Conservation (phyloP, 1,140 invertebrate species). For the Saccostrea echinata region DNA sequence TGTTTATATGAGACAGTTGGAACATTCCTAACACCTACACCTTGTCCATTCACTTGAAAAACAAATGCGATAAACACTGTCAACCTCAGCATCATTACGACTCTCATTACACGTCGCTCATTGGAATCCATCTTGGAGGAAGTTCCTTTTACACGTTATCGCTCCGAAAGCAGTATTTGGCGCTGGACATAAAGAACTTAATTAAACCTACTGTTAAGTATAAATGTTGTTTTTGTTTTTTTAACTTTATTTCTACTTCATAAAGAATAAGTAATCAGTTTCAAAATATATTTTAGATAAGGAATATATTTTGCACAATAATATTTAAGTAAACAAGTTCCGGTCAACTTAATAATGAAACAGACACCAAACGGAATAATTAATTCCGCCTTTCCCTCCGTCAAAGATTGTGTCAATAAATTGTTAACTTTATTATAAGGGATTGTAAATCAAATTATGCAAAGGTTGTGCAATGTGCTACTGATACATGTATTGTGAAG, state of each 20-base stretch:
- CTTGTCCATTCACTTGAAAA: not conserved
- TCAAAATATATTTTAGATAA: not conserved
- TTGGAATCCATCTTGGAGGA: constrained; percentile 59
- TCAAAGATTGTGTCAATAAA: too few relatives aligned
- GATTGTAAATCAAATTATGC: too few relatives aligned
- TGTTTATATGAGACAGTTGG: too few relatives aligned
- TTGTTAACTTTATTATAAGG: too few relatives aligned
- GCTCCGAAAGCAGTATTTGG: not conserved
- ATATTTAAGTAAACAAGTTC: constrained; percentile 12
- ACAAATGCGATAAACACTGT: constrained; percentile 40
- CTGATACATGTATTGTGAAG: too few relatives aligned
- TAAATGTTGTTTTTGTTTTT: too few relatives aligned
- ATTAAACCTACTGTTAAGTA: too few relatives aligned
- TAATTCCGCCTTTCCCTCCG: not conserved
- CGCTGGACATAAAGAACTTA: not conserved
- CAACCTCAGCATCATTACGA: constrained; percentile 34
- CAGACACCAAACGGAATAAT: not conserved
- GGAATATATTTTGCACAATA: constrained; percentile 24
- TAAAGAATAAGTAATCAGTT: not conserved
- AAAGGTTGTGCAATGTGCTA: too few relatives aligned
- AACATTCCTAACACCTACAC: not conserved
- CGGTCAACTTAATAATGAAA: not conserved
- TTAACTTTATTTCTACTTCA: too few relatives aligned
- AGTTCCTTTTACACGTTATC: constrained; percentile 24
- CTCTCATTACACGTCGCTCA: constrained; percentile 66